These are phyloP conservation scores for Idaea biselata DNA, from an alignment of 2,888 invertebrate species.

Conservation along the genomic window DNA sequence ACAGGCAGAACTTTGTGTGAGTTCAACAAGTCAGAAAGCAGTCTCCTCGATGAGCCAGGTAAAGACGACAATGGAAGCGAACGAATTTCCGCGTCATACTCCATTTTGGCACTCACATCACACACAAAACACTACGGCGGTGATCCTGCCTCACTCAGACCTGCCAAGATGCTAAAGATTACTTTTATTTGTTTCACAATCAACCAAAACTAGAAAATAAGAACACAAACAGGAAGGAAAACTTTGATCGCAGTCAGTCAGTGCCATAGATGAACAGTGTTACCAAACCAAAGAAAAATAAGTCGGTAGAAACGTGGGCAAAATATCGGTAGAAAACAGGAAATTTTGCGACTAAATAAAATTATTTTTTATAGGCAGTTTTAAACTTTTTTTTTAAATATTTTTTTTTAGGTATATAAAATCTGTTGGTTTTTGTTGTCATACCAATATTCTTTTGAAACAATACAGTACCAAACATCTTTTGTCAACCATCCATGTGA, in stretches of 20 bases:
- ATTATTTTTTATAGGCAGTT: too few species aligned
- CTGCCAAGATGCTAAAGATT: background rate
- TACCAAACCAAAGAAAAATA: too few species aligned
- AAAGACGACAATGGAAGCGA: constrained; percentile 64
- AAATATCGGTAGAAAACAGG: too few species aligned
- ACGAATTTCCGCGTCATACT: constrained; percentile 47
- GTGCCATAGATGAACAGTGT: too few species aligned
- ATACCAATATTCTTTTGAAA: too few species aligned
- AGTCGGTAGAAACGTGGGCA: too few species aligned
- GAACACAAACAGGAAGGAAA: background rate
- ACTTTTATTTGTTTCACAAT: background rate
- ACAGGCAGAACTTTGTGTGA: constrained; percentile 83
- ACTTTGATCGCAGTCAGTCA: background rate
- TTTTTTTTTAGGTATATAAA: too few species aligned
- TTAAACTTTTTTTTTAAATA: too few species aligned
- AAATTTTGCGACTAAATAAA: too few species aligned
- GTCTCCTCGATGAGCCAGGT: constrained; percentile 62
- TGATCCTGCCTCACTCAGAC: background rate
- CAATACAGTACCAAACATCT: too few species aligned
- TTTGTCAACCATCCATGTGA: too few species aligned
- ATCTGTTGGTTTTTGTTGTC: too few species aligned
- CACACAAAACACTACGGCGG: constrained; percentile 2
- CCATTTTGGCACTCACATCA: constrained; percentile 31
- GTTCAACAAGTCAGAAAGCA: constrained; percentile 83
- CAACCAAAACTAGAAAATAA: background rate